These are phyloP conservation scores for Phanerotoma sp. DNA, from an alignment of 2,888 invertebrate genomes.

Conservation along the genomic window DNA sequence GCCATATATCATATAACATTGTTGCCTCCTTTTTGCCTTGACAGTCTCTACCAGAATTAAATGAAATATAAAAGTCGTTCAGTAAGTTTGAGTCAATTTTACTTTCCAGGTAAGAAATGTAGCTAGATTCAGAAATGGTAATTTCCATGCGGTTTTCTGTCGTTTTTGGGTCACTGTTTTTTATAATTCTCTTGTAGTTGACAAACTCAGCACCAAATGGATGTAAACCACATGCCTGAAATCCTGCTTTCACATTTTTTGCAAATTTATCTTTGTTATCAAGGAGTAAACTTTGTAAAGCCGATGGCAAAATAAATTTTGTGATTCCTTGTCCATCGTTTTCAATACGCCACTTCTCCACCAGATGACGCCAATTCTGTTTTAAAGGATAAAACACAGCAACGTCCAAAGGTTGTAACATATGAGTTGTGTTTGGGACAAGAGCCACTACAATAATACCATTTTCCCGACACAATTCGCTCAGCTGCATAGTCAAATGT, in stretches of 20 bases:
- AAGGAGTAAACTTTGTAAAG: constrained; percentile 20
- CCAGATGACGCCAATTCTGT: constrained; percentile 27
- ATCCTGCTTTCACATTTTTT: constrained; percentile 22
- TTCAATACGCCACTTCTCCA: constrained; percentile 29
- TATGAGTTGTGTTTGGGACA: constrained; percentile 35
- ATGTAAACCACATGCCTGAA: constrained; percentile 26
- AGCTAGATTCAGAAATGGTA: neutral
- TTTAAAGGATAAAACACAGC: constrained; percentile 31
- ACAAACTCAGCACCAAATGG: constrained; percentile 27
- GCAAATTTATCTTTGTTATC: constrained; percentile 15
- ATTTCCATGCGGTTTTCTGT: constrained; percentile 17
- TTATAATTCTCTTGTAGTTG: constrained; percentile 23
- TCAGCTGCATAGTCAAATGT: constrained; percentile 35
- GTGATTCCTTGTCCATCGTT: constrained; percentile 23
- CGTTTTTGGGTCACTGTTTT: constrained; percentile 8
- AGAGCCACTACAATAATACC: constrained; percentile 34
- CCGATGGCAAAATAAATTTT: constrained; percentile 26
- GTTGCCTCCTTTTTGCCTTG: no score
- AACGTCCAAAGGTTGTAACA: constrained; percentile 34
- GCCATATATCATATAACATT: no score
- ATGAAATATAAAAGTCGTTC: no score
- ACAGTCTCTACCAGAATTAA: no score
- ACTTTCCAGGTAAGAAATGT: constrained; percentile 20
- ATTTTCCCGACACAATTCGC: constrained; percentile 33
- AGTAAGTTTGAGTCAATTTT: constrained; percentile 21